phyloP scores from a whole-genome alignment of 2,888 invertebrate genomes.

The Conistra vaccinii region DNA sequence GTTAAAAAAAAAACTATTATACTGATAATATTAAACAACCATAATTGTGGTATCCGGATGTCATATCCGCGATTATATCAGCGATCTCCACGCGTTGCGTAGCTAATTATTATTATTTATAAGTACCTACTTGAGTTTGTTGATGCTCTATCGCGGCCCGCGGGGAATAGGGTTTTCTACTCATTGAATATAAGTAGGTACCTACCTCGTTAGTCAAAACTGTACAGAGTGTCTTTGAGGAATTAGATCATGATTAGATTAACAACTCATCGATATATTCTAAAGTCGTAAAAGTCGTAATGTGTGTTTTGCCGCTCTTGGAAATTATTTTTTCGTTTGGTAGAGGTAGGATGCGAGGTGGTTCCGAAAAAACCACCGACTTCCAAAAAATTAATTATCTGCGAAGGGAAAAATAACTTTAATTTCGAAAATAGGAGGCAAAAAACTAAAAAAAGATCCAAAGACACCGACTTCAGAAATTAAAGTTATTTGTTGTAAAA shows the following conservation, averaged over 20 bases:
- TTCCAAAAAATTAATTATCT: no score
- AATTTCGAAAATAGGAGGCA: no score
- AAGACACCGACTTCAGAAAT: no score
- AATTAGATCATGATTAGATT: neutral
- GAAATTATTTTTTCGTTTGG: no score
- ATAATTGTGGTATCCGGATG: neutral
- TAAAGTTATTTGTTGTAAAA: no score
- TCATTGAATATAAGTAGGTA: slow-evolving; percentile 15
- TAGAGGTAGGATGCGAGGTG: no score
- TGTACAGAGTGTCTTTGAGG: neutral
- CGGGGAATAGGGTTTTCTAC: neutral
- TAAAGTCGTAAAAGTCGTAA: no score
- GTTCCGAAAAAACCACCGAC: no score
- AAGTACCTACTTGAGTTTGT: neutral
- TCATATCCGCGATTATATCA: neutral
- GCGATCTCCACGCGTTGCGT: slow-evolving; percentile 18
- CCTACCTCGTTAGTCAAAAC: neutral
- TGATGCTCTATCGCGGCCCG: neutral
- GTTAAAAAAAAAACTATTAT: neutral
- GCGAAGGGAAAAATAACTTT: no score
- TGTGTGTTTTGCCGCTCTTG: no score
- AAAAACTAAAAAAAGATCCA: no score
- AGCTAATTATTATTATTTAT: neutral
- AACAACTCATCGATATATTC: neutral
- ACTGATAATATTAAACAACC: neutral